These are phyloP conservation scores for Nomada ferruginata DNA, from an alignment of 2,888 invertebrate genomes.

Conservation along the genomic window DNA sequence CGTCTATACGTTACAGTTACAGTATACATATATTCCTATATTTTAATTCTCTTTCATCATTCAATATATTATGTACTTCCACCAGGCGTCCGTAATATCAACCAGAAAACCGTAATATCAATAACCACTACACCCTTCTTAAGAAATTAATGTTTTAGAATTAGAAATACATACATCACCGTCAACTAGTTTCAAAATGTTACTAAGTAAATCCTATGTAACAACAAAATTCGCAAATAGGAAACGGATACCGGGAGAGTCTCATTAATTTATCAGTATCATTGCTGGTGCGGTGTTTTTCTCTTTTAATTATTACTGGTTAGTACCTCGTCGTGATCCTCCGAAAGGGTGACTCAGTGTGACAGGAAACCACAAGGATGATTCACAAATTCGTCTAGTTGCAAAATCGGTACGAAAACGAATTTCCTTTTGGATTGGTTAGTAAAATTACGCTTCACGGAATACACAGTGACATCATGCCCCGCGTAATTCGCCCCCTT, in stretches of 20 bases:
- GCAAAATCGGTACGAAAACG: conserved; percentile 39
- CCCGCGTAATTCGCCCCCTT: conserved; percentile 13
- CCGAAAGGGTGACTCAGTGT: conserved; percentile 36
- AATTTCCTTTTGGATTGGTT: conserved; percentile 31
- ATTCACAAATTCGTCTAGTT: conserved; percentile 58
- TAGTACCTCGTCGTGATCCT: conserved; percentile 6
- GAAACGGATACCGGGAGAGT: background rate
- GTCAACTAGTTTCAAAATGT: too few relatives aligned
- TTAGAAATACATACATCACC: too few relatives aligned
- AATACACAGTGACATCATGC: conserved; percentile 48
- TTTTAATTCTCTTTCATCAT: too few relatives aligned
- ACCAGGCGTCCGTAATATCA: too few relatives aligned
- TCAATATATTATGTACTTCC: too few relatives aligned
- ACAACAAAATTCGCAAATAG: background rate
- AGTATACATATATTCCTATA: too few relatives aligned
- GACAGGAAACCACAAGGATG: conserved; percentile 58
- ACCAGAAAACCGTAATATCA: too few relatives aligned
- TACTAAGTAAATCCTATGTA: too few relatives aligned
- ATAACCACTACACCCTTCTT: too few relatives aligned
- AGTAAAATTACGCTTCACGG: conserved; percentile 23
- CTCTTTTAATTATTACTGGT: background rate
- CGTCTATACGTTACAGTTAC: too few relatives aligned
- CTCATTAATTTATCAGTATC: background rate
- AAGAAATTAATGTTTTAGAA: too few relatives aligned
- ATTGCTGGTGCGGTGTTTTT: background rate